Conservation (phyloP, 2,888 invertebrate species). For the Lamproptera curius region DNA sequence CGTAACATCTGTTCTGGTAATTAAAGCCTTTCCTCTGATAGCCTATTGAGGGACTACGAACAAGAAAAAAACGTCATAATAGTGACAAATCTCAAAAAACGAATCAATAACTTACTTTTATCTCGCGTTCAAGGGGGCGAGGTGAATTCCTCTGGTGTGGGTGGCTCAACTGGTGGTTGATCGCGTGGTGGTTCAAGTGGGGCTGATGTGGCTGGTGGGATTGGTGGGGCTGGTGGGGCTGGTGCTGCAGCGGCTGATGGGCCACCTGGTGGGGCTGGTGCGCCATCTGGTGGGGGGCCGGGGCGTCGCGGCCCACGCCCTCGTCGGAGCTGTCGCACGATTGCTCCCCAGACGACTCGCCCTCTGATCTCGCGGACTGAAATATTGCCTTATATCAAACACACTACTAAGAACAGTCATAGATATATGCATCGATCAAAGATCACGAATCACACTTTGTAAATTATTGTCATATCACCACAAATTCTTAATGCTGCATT, state of each 20-base stretch:
- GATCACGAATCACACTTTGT: background rate
- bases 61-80: too few species aligned
- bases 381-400: slow-evolving; percentile 11
- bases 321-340: slow-evolving; percentile 73
- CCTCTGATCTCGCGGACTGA: slow-evolving; percentile 70
- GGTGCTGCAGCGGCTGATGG: slow-evolving; percentile 36
- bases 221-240: slow-evolving; percentile 14
- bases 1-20: too few species aligned
- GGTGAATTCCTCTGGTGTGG: slow-evolving; percentile 61
- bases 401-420: too few species aligned
- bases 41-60: too few species aligned
- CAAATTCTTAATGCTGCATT: background rate
- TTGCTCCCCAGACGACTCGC: slow-evolving; percentile 68
- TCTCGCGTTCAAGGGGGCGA: slow-evolving; percentile 57
- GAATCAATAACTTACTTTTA: slow-evolving; percentile 52
- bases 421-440: too few species aligned
- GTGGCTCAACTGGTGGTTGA: slow-evolving; percentile 35
- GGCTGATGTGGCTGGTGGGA: slow-evolving; percentile 31
- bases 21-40: too few species aligned
- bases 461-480: background rate
- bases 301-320: slow-evolving; percentile 65
- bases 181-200: slow-evolving; percentile 39
- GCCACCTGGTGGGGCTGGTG: slow-evolving; percentile 34
- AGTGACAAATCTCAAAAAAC: background rate
- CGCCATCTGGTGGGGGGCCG: slow-evolving; percentile 35